phyloP scores from a whole-genome alignment of 2,113 vertebrate species.

The Tenebrosternarchus preto region DNA sequence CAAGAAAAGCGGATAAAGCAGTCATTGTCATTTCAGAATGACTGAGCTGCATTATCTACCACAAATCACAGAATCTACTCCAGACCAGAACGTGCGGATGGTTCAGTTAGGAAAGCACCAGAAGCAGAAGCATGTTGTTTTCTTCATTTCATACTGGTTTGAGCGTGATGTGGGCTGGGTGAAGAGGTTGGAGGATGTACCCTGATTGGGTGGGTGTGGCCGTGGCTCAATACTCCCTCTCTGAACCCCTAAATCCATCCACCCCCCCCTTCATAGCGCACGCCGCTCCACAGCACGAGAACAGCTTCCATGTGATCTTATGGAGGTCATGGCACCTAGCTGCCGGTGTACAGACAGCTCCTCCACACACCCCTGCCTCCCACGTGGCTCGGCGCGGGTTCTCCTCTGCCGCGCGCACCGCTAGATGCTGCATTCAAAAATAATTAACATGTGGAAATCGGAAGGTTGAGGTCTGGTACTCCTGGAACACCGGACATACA shows the following conservation, averaged over 20 bases:
- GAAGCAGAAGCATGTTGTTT: too few species aligned
- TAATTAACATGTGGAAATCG: constrained; percentile 61
- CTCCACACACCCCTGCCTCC: neutral
- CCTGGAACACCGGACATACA: neutral
- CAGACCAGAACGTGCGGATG: neutral
- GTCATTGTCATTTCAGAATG: neutral
- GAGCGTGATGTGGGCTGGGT: too few species aligned
- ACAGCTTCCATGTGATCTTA: constrained; percentile 1
- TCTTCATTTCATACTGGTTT: too few species aligned
- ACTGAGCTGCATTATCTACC: neutral
- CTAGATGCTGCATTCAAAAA: too few species aligned
- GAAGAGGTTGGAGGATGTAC: too few species aligned
- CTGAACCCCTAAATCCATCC: neutral
- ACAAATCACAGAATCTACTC: neutral
- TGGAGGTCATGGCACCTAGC: neutral
- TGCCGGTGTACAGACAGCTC: constrained; percentile 16
- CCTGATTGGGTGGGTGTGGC: too few species aligned
- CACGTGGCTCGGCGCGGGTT: constrained; percentile 55
- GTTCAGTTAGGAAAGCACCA: neutral
- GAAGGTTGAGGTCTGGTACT: constrained; percentile 1
- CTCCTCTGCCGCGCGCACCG: too few species aligned
- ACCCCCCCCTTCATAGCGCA: neutral
- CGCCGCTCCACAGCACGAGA: neutral
- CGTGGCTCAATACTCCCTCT: neutral
- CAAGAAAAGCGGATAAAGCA: constrained; percentile 18